phyloP scores from a whole-genome alignment of 2,888 invertebrate species.

The Drosophila falleni region DNA sequence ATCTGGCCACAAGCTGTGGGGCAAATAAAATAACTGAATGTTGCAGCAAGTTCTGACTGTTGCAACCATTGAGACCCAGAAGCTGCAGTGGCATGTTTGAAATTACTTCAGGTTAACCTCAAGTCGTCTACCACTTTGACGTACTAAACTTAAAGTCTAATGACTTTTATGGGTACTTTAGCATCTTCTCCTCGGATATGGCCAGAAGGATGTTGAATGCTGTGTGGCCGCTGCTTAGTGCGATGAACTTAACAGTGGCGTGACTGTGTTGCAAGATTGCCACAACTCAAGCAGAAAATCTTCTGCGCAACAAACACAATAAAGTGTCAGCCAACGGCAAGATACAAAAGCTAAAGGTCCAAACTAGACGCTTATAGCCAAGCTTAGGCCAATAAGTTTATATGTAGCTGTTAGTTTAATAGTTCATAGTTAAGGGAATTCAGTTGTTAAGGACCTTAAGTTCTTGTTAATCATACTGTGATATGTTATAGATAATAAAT shows the following conservation, averaged over 20 bases:
- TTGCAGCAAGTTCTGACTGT: constrained; percentile 17
- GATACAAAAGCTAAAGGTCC: constrained; percentile 50
- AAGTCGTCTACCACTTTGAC: constrained; percentile 42
- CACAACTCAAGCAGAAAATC: constrained; percentile 49
- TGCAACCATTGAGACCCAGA: constrained; percentile 4
- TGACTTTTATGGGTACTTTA: constrained; percentile 68
- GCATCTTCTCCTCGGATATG: constrained; percentile 13
- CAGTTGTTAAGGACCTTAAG: not conserved
- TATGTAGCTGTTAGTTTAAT: constrained; percentile 16
- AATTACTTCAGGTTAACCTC: constrained; percentile 61
- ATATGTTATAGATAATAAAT: no score
- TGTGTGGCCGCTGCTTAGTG: constrained; percentile 38
- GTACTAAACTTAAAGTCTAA: constrained; percentile 63
- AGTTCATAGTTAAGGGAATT: constrained; percentile 6
- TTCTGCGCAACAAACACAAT: constrained; percentile 19
- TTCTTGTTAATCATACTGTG: not conserved
- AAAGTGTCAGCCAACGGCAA: constrained; percentile 15
- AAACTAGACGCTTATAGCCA: constrained; percentile 16
- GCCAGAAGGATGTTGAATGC: constrained; percentile 21
- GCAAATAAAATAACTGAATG: constrained; percentile 50
- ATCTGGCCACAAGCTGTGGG: constrained; percentile 36
- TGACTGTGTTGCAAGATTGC: constrained; percentile 41
- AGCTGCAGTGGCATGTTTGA: constrained; percentile 32
- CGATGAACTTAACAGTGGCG: constrained; percentile 59
- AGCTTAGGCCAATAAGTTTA: constrained; percentile 21